These are phyloP conservation scores for Eudemis profundana DNA, from an alignment of 2,888 invertebrate genomes.

Conservation along the genomic window DNA sequence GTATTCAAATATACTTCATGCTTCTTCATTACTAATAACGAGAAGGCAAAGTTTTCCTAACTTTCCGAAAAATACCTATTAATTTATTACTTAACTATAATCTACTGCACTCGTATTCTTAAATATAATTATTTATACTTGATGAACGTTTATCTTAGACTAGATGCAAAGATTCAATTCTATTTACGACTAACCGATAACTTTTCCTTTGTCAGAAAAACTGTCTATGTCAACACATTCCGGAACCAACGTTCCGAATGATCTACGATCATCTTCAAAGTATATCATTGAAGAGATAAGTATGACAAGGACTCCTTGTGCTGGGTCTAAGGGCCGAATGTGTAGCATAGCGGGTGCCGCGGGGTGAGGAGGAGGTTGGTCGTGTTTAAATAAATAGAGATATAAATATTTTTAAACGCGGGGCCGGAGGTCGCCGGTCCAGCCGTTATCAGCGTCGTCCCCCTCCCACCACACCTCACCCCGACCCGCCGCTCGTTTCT, in stretches of 20 bases:
- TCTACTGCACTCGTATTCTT: no score
- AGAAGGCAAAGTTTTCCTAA: no score
- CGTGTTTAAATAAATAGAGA: slow-evolving; percentile 64
- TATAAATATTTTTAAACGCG: slow-evolving; percentile 66
- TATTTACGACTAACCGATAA: not conserved
- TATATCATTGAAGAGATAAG: slow-evolving; percentile 23
- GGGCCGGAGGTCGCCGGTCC: slow-evolving; percentile 69
- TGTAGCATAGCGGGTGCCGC: slow-evolving; percentile 25
- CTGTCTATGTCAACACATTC: no score
- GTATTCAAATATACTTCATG: no score
- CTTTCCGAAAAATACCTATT: no score
- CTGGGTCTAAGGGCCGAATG: slow-evolving; percentile 23
- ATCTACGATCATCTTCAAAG: slow-evolving; percentile 19
- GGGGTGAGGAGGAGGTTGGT: slow-evolving; percentile 38
- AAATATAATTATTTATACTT: no score
- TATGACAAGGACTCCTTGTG: slow-evolving; percentile 33
- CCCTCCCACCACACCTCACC: slow-evolving; percentile 46
- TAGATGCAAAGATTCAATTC: no score
- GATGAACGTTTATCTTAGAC: no score
- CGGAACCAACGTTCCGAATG: not conserved
- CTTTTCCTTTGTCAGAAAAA: not conserved
- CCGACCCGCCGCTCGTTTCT: slow-evolving; percentile 23
- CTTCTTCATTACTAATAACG: no score
- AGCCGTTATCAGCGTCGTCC: slow-evolving; percentile 60
- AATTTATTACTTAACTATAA: no score